Evolutionary conservation across 2,113 vertebrate genomes (phyloP).

Genomic region (Psephotus haematonotus): DNA sequence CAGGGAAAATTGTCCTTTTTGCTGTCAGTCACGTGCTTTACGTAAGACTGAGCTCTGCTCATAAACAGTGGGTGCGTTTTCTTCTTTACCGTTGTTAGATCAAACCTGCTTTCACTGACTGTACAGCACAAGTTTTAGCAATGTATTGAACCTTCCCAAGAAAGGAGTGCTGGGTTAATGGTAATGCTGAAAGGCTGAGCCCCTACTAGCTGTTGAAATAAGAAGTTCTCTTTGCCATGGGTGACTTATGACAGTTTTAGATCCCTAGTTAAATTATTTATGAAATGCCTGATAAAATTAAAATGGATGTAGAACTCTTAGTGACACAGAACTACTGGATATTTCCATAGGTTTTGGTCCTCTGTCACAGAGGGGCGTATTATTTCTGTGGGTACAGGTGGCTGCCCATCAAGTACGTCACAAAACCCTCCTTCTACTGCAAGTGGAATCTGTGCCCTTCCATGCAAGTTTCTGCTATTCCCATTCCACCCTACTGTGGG

Average conservation of each 20-base stretch:
- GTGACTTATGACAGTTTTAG: background rate
- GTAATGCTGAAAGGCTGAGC: background rate
- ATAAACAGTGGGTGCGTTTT: background rate
- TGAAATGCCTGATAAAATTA: background rate
- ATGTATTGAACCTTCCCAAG: background rate
- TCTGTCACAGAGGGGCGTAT: background rate
- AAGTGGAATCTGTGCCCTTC: background rate
- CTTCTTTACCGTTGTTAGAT: background rate
- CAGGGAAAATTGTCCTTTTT: conserved; percentile 45
- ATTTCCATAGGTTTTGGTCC: background rate
- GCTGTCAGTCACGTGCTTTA: conserved; percentile 8
- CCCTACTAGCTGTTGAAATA: background rate
- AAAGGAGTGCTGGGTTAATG: background rate
- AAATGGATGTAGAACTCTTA: background rate
- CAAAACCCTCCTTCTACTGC: background rate
- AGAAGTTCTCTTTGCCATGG: background rate
- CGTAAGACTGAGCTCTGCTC: background rate
- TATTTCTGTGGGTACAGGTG: background rate
- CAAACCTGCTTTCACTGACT: background rate
- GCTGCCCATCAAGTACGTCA: background rate
- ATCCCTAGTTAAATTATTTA: background rate
- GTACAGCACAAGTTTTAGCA: background rate
- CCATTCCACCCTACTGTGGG: background rate
- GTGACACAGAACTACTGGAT: background rate
- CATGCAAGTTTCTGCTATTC: background rate